Base-by-base conservation (phyloP, 1,140 invertebrate species). In the Solenopsis fugax region DNA sequence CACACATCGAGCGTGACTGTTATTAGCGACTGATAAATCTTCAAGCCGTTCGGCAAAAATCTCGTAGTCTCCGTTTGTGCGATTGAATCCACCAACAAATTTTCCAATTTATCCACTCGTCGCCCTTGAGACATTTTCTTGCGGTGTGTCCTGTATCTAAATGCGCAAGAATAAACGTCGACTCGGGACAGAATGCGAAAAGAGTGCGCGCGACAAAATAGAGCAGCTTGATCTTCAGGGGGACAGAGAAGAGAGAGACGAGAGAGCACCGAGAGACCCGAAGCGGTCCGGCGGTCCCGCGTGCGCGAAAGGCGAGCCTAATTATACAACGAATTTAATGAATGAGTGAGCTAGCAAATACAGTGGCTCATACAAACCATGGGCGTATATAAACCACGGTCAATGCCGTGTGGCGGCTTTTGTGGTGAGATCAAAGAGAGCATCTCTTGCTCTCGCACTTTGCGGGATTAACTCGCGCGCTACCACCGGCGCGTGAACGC, bases 281-380 rank as follows among this genome's bases (percentile, higher is more conserved):
- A 69, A 50, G 62, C 6, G 16, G 54, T 82, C n/a, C 75, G 18
- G 16, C 62, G 69, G 73, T 78, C 88, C 89, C 7, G 7, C 41
- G 41, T 7, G 41, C 41, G 41, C 78, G 41, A 69, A 69, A 69
- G 50, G 75, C 91, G 90, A 88, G 93, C 94, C 94, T 95, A 95
- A 95, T 95, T 95, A 95, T 95, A 95, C 94, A 94, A 95, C 94
- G 93, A 94, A 95, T 95, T 95, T 95, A 94, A 95, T 95, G 94
- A 94, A 95, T 95, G 94, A 95, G 92, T 93, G 94, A 95, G 93
- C 93, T 94, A 93, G 92, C 93, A 92, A 93, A 95, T 88, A 95
- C 94, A 95, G 94, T 94, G 93, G 91, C 90, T 90, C 94, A 94
- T 93, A 95, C 92, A 78, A 65, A 76, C 54, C 73, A 94, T 89